phyloP scores from a whole-genome alignment of 2,888 invertebrate species.

The Oscheius myriophilus region DNA sequence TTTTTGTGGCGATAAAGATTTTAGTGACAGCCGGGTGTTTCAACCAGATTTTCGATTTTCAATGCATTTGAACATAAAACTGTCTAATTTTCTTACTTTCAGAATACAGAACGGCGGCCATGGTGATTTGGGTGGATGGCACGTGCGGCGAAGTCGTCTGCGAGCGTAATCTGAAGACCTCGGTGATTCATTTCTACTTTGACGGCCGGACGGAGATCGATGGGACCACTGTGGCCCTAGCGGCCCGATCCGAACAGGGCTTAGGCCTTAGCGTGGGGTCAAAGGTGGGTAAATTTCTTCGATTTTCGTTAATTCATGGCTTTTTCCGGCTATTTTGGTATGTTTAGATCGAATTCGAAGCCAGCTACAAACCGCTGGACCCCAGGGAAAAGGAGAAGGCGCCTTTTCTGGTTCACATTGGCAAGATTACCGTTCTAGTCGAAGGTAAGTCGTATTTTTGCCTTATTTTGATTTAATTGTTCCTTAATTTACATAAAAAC shows the following conservation, averaged over 20 bases:
- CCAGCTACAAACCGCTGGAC: conserved; percentile 1
- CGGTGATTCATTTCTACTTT: conserved; percentile 18
- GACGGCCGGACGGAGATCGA: conserved; percentile 23
- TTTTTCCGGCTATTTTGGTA: too few relatives aligned
- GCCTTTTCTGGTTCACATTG: neutral
- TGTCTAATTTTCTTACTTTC: neutral
- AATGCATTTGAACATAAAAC: too few relatives aligned
- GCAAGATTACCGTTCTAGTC: neutral
- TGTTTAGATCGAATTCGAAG: conserved; percentile 23
- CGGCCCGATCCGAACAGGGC: neutral
- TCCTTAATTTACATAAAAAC: too few relatives aligned
- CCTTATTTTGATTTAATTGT: too few relatives aligned
- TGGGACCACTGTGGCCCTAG: conserved; percentile 12
- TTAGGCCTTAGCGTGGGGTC: neutral
- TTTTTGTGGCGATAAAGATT: too few relatives aligned
- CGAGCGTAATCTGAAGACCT: conserved; percentile 9
- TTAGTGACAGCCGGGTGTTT: too few relatives aligned
- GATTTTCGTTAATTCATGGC: too few relatives aligned
- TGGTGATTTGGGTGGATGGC: conserved; percentile 20
- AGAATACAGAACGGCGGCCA: conserved; percentile 10
- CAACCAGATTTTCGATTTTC: too few relatives aligned
- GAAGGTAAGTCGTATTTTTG: too few relatives aligned
- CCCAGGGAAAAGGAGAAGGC: neutral
- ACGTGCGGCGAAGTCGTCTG: conserved; percentile 19
- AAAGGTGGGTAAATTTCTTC: too few relatives aligned